These are phyloP conservation scores for Odontothrips loti DNA, from an alignment of 2,888 invertebrate genomes.

Conservation along the genomic window DNA sequence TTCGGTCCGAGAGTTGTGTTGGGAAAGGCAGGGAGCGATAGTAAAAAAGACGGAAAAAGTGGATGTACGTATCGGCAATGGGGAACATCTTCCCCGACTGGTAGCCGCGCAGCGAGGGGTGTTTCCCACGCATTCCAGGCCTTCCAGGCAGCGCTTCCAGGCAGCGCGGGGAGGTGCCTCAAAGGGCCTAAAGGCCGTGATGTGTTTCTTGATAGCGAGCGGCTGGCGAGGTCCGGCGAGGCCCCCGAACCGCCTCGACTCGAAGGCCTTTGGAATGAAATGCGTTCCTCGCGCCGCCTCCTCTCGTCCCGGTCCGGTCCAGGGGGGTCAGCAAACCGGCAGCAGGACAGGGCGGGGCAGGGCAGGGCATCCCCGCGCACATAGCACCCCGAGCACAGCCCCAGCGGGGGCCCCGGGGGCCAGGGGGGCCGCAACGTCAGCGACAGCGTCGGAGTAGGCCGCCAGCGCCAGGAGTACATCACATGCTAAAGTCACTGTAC, in stretches of 20 bases:
- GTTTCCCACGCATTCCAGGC: constrained; percentile 17
- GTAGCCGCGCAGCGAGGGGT: background rate
- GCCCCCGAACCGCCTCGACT: background rate
- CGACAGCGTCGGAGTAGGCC: too few species aligned
- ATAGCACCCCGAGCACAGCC: too few species aligned
- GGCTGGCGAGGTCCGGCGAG: background rate
- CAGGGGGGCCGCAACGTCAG: too few species aligned
- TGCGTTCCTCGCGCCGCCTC: constrained; percentile 1
- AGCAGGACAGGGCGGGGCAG: background rate
- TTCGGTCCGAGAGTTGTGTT: too few species aligned
- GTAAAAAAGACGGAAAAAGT: background rate
- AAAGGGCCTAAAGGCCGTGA: background rate
- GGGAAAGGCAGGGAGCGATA: too few species aligned
- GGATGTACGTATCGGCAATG: background rate
- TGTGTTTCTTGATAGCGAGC: background rate
- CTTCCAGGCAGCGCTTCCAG: background rate
- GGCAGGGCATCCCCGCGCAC: too few species aligned
- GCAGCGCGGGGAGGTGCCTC: background rate
- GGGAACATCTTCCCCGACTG: background rate
- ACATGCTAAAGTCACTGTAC: too few species aligned
- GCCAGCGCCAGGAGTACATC: too few species aligned
- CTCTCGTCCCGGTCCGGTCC: too few species aligned
- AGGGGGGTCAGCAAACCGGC: background rate
- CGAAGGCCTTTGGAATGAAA: background rate
- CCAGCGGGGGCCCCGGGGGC: too few species aligned